Conservation (phyloP, 2,888 invertebrate species). For the Dryococelus australis region DNA sequence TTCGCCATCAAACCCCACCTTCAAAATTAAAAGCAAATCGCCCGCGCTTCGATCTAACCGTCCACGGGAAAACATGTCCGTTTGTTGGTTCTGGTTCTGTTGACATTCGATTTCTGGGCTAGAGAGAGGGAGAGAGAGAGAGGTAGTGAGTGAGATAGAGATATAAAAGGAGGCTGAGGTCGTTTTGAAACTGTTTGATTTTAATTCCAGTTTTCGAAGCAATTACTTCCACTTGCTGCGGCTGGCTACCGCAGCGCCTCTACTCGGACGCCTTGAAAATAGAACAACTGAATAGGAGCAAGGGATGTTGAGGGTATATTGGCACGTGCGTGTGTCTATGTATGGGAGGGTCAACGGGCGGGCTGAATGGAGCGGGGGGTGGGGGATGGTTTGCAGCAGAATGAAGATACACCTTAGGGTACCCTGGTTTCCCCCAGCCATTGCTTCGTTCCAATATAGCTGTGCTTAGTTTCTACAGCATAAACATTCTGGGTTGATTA, state of each 20-base stretch:
- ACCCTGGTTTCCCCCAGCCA: too few species aligned
- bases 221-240: neutral
- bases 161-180: neutral
- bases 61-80: neutral
- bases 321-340: too few species aligned
- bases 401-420: too few species aligned
- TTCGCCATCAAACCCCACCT: too few species aligned
- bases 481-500: too few species aligned
- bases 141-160: neutral
- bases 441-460: too few species aligned
- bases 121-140: neutral
- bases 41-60: neutral
- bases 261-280: neutral
- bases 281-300: neutral
- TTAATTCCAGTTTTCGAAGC: conserved; percentile 16
- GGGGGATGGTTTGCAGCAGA: too few species aligned
- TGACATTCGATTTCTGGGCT: neutral
- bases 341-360: too few species aligned
- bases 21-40: neutral
- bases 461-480: too few species aligned
- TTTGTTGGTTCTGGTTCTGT: neutral
- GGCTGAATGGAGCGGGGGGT: too few species aligned
- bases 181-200: neutral
- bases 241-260: neutral
- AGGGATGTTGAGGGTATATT: too few species aligned